phyloP scores from a whole-genome alignment of 2,888 invertebrate species.

The Gortyna flavago region DNA sequence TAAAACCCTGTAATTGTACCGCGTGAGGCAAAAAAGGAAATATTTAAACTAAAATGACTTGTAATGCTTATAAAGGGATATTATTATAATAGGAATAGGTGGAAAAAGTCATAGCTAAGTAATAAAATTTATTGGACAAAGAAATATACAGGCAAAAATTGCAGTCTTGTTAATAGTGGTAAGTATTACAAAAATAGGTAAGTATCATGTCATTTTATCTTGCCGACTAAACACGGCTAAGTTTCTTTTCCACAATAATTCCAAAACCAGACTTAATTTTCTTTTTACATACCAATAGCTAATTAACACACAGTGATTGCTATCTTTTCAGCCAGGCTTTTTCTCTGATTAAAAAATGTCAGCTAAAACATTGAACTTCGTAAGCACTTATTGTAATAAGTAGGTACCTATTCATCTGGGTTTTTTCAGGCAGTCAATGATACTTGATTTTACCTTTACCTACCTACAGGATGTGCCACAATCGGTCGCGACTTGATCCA shows the following conservation, averaged over 20 bases:
- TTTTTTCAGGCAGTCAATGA: slow-evolving; percentile 2
- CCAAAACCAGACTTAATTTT: background rate
- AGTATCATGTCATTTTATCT: background rate
- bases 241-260: background rate
- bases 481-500: slow-evolving; percentile 52
- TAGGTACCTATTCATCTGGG: background rate
- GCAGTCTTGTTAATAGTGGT: too few species aligned
- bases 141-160: background rate
- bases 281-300: background rate
- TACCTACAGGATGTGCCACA: slow-evolving; percentile 38
- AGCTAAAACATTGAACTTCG: background rate
- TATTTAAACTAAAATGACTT: slow-evolving; percentile 55
- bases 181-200: background rate
- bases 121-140: background rate
- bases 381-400: background rate
- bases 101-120: background rate
- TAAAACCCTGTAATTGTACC: slow-evolving; percentile 74
- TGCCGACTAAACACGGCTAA: background rate
- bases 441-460: slow-evolving; percentile 1
- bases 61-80: slow-evolving; percentile 14
- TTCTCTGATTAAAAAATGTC: background rate
- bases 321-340: background rate
- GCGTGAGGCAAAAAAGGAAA: slow-evolving; percentile 57
- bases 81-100: background rate
- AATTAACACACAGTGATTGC: background rate